These are phyloP conservation scores for Ophion ellenae DNA, from an alignment of 2,888 invertebrate genomes.

Conservation along the genomic window DNA sequence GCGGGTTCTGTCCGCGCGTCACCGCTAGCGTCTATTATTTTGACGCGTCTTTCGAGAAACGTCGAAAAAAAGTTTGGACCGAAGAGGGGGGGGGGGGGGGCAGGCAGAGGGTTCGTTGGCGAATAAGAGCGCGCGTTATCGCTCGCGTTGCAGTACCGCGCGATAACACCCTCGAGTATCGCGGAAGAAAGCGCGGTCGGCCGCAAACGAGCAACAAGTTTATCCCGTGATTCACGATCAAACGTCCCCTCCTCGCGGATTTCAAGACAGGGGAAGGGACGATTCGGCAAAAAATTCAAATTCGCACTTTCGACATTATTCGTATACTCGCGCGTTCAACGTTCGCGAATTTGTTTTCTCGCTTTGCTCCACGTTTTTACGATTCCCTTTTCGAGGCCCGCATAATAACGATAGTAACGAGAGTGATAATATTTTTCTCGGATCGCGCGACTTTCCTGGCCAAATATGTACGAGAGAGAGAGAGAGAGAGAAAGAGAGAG, in stretches of 20 bases:
- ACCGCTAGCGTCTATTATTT: neutral
- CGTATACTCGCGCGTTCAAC: neutral
- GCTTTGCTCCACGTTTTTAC: neutral
- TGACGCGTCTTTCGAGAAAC: neutral
- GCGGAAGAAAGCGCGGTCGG: neutral
- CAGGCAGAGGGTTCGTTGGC: too few species aligned
- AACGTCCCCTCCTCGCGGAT: neutral
- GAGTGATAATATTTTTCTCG: constrained; percentile 72
- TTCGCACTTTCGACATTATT: constrained; percentile 7
- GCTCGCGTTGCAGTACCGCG: neutral
- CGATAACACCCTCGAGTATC: neutral
- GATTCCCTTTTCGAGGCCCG: neutral
- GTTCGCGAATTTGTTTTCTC: neutral
- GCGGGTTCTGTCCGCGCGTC: neutral
- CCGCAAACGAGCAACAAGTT: constrained; percentile 22
- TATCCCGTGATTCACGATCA: constrained; percentile 53
- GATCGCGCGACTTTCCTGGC: constrained; percentile 77
- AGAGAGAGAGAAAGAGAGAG: constrained; percentile 71
- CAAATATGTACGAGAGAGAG: constrained; percentile 83
- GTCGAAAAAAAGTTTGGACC: neutral
- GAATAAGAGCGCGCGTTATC: neutral
- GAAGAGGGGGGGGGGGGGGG: neutral
- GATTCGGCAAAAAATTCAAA: constrained; percentile 52
- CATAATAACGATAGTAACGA: neutral
- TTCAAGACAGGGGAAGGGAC: neutral